Base-by-base conservation (phyloP, 2,888 invertebrate species). In the Melipona bicolor region DNA sequence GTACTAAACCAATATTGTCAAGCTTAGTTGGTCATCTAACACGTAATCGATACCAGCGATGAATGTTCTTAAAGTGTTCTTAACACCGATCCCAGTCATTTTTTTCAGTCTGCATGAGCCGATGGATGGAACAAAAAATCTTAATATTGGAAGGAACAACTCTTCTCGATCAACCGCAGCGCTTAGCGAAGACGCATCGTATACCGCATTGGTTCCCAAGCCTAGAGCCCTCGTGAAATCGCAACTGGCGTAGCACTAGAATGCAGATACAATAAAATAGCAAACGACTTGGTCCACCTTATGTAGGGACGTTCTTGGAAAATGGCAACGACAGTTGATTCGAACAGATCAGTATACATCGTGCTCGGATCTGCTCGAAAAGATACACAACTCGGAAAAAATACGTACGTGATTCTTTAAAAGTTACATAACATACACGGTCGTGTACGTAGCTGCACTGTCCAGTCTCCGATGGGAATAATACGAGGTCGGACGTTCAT, bases 131-230 rank as follows among this genome's bases (percentile, higher is more conserved):
- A 70, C 62, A 75, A 75, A 67, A 72, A 67, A 24, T 70, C 24
- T 64, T 27, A 76, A 72, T 83, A 83, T 71, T 83, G 68, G 27
- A 70, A 64, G 24, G n/a, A 76, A 54, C n/a, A 81, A 79, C 70
- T 43, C n/a, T 61, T 61, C 68, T 64, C 77, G 67, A 81, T 87
- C 75, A 79, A 79, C 70, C 43, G 50, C n/a, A 19, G 75, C 43
- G 50, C 43, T 36, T 36, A 36, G 56, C 36, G 52, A 15, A 49
- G 49, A 4, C 49, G 13, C 61, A 36, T 54, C 36, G 21, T 24
- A 24, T 27, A 27, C 68, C 17, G 68, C 61, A 54, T 61, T 24
- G 32, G 36, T 64, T 17, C 21, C 68, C 21, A 21, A 54, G 61
- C 17, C 24, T 24, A 61, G 24, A 2, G 24, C 17, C 17, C 17